Base-by-base conservation (phyloP, 2,888 invertebrate species). In the Melanchra persicariae region DNA sequence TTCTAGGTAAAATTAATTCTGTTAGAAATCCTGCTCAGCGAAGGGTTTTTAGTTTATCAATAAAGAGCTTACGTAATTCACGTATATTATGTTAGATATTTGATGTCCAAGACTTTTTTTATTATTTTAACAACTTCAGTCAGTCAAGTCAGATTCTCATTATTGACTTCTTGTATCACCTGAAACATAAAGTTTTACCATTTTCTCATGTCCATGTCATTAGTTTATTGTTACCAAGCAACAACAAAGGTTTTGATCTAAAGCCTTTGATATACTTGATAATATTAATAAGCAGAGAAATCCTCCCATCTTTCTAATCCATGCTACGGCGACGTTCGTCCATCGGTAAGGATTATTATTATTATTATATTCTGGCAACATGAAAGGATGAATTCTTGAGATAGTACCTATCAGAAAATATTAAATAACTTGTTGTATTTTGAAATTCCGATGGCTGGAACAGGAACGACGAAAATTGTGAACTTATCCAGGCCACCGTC, bases 241-340 rank as follows among this genome's bases (percentile, higher is more conserved):
- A 72, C 74, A 37, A 34, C 34, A 61, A 52, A 64, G 43, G 34
- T 63, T 63, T 71, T 49, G 63, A 43, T 72, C 71, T n/a, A 57
- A 73, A 49, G 22, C 26, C 55, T 72, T 72, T 73, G 73, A 72
- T 45, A 72, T 57, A 57, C 49, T 22, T 57, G n/a, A 72, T 72
- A 49, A 64, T 57, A 64, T 72, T 49, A 72, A 72, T 64, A 57
- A 47, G 47, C 19, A 30, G 30, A 40, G 49, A 55, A 2, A 19
- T 12, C 24, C 55, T 24, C 22, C 15, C 15, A 22, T 57, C 34
- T 57, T 64, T 57, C 6, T 45, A 19, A 57, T 45, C 43, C 15
- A 34, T 34, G 19, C 4, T 34, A n/a, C 34, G 40, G 17, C 15
- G 15, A 34, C 15, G n/a, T 73, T 57, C 9, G 15, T 57, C 63